phyloP scores from a whole-genome alignment of 1,140 invertebrate species.

The Pogonus chalceus region DNA sequence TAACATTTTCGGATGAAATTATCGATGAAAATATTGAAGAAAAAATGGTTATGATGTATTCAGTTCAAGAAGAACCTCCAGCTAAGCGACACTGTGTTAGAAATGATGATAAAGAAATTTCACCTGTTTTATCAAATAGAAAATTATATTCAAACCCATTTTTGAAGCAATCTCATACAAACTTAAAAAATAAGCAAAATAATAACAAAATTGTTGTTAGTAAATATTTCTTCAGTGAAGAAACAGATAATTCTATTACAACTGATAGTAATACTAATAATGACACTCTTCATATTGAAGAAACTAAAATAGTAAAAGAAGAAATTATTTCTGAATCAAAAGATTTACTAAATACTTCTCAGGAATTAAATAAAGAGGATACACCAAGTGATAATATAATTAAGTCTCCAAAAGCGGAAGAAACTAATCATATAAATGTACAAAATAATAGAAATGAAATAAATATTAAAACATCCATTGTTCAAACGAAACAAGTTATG shows the following conservation, averaged over 20 bases:
- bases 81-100: neutral
- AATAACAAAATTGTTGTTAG: no score
- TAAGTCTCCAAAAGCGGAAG: neutral
- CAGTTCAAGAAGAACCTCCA: neutral
- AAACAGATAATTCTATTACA: neutral
- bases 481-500: neutral
- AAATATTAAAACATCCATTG: neutral
- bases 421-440: neutral
- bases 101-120: neutral
- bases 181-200: no score
- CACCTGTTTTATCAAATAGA: neutral
- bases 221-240: neutral
- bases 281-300: neutral
- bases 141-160: neutral
- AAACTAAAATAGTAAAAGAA: neutral
- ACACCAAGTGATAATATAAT: neutral
- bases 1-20: neutral
- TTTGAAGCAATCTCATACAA: neutral
- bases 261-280: neutral
- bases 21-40: neutral
- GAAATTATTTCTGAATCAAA: neutral
- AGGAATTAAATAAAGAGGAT: neutral
- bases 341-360: neutral
- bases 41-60: neutral
- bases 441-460: neutral